Evolutionary conservation across 2,888 invertebrate genomes (phyloP).

Genomic region (Agrotis ipsilon): DNA sequence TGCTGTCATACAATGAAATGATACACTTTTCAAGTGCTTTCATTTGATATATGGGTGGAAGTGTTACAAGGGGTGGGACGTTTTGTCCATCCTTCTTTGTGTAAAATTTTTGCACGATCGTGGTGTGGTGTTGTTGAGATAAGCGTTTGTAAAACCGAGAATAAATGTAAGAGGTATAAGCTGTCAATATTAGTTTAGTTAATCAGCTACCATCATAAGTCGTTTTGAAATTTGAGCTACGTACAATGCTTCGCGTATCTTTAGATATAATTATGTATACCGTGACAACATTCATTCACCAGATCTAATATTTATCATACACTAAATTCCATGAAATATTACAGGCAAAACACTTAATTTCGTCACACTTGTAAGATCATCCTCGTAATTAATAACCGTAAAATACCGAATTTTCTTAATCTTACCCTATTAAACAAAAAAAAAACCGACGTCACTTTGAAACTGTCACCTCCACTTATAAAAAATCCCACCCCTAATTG

Average conservation of each 20-base stretch:
- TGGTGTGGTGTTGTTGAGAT: background rate
- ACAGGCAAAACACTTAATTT: background rate
- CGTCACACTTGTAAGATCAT: background rate
- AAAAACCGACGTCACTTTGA: conserved; percentile 11
- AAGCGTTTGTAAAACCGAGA: background rate
- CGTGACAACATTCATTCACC: background rate
- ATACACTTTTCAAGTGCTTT: too few relatives aligned
- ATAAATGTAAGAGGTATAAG: background rate
- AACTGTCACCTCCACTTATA: conserved; percentile 56
- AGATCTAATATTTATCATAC: background rate
- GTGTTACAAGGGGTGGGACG: too few relatives aligned
- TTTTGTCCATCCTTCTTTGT: too few relatives aligned
- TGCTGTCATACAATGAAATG: too few relatives aligned
- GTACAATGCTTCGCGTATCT: background rate
- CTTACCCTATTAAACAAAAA: background rate
- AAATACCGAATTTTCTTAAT: background rate
- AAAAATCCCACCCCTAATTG: conserved; percentile 74
- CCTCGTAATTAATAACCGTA: background rate
- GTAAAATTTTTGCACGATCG: conserved; percentile 19
- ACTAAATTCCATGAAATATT: background rate
- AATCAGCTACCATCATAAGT: too few relatives aligned
- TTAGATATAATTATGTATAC: background rate
- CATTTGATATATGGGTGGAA: too few relatives aligned
- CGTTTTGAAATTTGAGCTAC: background rate
- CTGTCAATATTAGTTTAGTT: background rate